Evolutionary conservation across 2,113 vertebrate genomes (phyloP), one percentile per base, ranked within the genome.

Genomic region (Triplophysa rosa): DNA sequence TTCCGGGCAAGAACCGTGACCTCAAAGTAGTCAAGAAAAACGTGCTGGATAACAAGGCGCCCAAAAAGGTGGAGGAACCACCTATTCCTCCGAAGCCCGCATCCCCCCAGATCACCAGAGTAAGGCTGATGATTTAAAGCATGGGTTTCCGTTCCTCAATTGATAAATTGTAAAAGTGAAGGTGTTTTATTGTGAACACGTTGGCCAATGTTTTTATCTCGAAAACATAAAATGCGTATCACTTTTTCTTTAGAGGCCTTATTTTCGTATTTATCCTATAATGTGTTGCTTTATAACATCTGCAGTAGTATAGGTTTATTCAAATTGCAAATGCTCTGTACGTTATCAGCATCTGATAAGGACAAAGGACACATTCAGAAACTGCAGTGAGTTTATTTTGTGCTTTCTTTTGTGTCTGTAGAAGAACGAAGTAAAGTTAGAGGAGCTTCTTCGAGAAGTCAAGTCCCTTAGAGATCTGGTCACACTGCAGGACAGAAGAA

Each of bases 341-440:
- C 33, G 7, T 37, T 7, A 37, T 37, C 2, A 17, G 17, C 54
- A 8, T 21, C 9, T 58, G 54, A 58, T 58, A 58, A n/a, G 16
- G 54, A 9, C 54, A 52, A 4, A 13, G 5, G 13, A 16, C 4
- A 58, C 2, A 16, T 10, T 19, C 8, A 58, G n/a, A 16, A 58
- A 58, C 9, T 0, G 7, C 2, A 58, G 2, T 24, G 19, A 8
- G 19, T 56, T 14, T 23, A 52, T n/a, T 24, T 29, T 61, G 17
- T 47, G 47, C 14, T 29, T n/a, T 74, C 58, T 47, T 66, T 37
- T 7, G 64, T 16, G 16, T 80, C 77, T 80, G 2, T 88, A 98
- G 96, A 95, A 96, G 92, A 96, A 94, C 5, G 98, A 98, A 88
- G 95, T 95, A 84, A 99, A 97, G 91, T 90, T 99, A 94, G 98